A percentile compares a stretch with the other conserved stretches of the same genome.
Conservation (phyloP, 2,797 vertebrate genomes). For the Ptychobarbus kaznakovi region DNA sequence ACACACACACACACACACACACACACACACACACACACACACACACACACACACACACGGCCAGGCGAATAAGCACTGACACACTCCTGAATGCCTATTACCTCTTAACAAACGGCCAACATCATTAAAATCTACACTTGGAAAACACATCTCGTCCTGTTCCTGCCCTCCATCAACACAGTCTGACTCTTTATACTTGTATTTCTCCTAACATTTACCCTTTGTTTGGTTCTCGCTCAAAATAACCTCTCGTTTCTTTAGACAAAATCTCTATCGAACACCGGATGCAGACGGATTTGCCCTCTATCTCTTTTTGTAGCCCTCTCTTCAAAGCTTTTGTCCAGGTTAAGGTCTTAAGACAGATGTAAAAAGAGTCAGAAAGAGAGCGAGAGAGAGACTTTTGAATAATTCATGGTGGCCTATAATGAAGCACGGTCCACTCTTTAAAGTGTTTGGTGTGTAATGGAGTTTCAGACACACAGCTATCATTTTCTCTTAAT, state of each 20-base stretch:
- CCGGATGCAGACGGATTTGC: constrained; percentile 23
- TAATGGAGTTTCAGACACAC: constrained; percentile 91
- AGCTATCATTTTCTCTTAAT: constrained; percentile 91
- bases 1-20: constrained; percentile 33
- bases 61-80: constrained; percentile 44
- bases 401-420: constrained; percentile 81
- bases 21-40: constrained; percentile 39
- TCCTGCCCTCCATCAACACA: constrained; percentile 36
- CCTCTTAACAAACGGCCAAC: constrained; percentile 21
- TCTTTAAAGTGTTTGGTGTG: constrained; percentile 81
- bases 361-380: constrained; percentile 56
- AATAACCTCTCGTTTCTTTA: constrained; percentile 8
- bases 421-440: constrained; percentile 81
- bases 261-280: background rate
- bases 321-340: constrained; percentile 63
- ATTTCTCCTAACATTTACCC: constrained; percentile 21
- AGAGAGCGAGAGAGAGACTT: constrained; percentile 65
- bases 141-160: constrained; percentile 37
- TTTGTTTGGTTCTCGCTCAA: background rate
- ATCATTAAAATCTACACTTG: constrained; percentile 50
- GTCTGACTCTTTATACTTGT: constrained; percentile 11
- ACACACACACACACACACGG: constrained; percentile 26
- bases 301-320: constrained; percentile 33
- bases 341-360: constrained; percentile 54
- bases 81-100: constrained; percentile 57